Base-by-base conservation (phyloP, 2,113 vertebrate species). In the Brachyhypopomus gauderio region DNA sequence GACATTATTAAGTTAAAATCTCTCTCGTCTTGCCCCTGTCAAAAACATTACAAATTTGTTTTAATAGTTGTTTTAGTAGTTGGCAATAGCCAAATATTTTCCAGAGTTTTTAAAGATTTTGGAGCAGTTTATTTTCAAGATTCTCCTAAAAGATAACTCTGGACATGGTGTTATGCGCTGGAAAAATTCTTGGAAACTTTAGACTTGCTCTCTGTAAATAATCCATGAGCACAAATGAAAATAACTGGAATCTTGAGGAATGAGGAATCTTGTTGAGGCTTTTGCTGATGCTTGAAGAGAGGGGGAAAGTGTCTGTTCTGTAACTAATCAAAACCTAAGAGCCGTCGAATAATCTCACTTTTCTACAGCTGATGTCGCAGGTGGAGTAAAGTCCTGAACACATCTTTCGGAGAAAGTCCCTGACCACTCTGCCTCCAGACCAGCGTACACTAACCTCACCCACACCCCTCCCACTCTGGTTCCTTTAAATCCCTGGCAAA, bases 211-310 rank as follows among this genome's bases (percentile, higher is more conserved):
- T 81, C 59, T 36, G 30, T 81, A 66, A 76, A 76, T 70, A 70
- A 76, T 75, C 80, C 73, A 75, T 48, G 72, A 70, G 62, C 55
- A 64, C 66, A 75, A 81, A 59, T 62, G 20, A 72, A 74, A 52
- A 52, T 14, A 52, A 52, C 45, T 52, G 45, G 45, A 14, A 30
- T 30, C 30, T 55, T 55, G 52, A 14, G 52, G 58, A 22, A 9
- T 22, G 58, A n/a, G 58, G 8, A n/a, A 60, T 60, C 58, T 22
- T 60, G n/a, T 60, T 36, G 64, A 36, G 5, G 64, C 27, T 20
- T 4, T 36, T 34, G 19, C 64, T 20, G 64, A 36, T 4, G 3
- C 60, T 2, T 11, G 14, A 23, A 12, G 60, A 30, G 25, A 16
- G 25, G 17, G 62, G 27, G 25, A 30, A 14, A 16, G 22, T 25